A percentile compares a stretch with the other conserved stretches of the same genome.
Evolutionary conservation across 2,888 invertebrate genomes (phyloP).

Genomic region (Lacanobia wlatinum): DNA sequence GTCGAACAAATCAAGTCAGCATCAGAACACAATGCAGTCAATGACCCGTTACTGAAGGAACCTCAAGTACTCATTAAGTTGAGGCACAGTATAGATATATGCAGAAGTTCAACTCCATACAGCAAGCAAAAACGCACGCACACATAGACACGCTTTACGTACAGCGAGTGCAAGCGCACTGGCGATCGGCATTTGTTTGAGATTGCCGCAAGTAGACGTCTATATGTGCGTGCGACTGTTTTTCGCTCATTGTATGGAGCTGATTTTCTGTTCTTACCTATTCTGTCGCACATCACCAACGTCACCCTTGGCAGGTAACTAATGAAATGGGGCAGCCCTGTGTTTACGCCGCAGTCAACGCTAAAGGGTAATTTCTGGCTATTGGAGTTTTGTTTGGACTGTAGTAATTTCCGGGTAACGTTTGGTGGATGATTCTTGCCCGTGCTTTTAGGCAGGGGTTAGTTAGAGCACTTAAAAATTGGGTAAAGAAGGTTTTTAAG

Average conservation of each 20-base stretch:
- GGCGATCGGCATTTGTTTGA: neutral
- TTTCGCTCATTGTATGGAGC: neutral
- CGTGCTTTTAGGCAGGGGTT: neutral
- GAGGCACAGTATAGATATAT: neutral
- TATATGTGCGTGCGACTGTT: neutral
- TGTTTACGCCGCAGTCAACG: constrained; percentile 40
- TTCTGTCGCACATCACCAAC: constrained; percentile 15
- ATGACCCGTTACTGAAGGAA: constrained; percentile 15
- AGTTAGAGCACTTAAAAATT: neutral
- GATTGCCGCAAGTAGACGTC: neutral
- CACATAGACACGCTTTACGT: neutral
- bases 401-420: neutral
- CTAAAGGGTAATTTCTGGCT: constrained; percentile 4
- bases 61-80: constrained; percentile 44
- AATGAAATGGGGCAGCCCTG: constrained; percentile 53
- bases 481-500: neutral
- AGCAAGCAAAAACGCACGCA: neutral
- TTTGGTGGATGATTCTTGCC: neutral
- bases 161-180: neutral
- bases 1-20: constrained; percentile 24
- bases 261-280: neutral
- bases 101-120: neutral
- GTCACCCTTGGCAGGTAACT: constrained; percentile 48
- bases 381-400: constrained; percentile 11
- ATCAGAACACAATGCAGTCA: constrained; percentile 30